Conservation (phyloP, 1,140 invertebrate species). For the Andricus grossulariae region DNA sequence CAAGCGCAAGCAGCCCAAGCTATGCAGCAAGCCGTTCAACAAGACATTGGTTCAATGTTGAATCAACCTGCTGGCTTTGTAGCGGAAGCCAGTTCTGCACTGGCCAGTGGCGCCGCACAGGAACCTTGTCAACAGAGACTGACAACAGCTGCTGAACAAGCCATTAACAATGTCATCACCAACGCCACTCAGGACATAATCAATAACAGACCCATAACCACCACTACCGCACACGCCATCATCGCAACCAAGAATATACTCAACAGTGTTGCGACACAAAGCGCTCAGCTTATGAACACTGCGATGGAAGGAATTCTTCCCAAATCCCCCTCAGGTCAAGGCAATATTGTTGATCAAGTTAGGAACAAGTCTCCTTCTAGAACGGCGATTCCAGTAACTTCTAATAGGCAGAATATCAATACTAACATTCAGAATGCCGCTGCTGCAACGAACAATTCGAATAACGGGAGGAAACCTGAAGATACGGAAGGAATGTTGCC, state of each 20-base stretch:
- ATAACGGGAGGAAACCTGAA: slow-evolving; percentile 66
- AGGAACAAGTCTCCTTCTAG: slow-evolving; percentile 64
- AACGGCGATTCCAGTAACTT: slow-evolving; percentile 53
- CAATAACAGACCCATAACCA: slow-evolving; percentile 70
- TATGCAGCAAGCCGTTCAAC: slow-evolving; percentile 73
- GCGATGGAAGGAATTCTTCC: slow-evolving; percentile 72
- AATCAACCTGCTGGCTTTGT: slow-evolving; percentile 71
- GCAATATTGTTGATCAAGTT: slow-evolving; percentile 70
- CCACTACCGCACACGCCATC: slow-evolving; percentile 72
- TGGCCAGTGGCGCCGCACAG: slow-evolving; percentile 70
- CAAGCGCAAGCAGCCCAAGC: slow-evolving; percentile 74
- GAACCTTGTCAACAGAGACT: slow-evolving; percentile 70
- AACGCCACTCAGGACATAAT: slow-evolving; percentile 73
- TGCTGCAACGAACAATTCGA: slow-evolving; percentile 46
- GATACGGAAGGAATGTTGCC: slow-evolving; percentile 76
- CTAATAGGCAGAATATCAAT: slow-evolving; percentile 59
- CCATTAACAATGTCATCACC: slow-evolving; percentile 71
- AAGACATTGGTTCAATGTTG: slow-evolving; percentile 72
- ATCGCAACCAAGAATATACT: slow-evolving; percentile 74
- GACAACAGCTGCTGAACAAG: slow-evolving; percentile 71
- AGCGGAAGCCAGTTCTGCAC: slow-evolving; percentile 70
- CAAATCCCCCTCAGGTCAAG: slow-evolving; percentile 67
- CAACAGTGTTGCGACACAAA: slow-evolving; percentile 72
- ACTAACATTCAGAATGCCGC: slow-evolving; percentile 60
- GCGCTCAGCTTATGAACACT: slow-evolving; percentile 72